Evolutionary conservation across 2,797 vertebrate species (phyloP), one percentile per base, ranked within the genome.

Genomic region (Pseudochromis fuscus): DNA sequence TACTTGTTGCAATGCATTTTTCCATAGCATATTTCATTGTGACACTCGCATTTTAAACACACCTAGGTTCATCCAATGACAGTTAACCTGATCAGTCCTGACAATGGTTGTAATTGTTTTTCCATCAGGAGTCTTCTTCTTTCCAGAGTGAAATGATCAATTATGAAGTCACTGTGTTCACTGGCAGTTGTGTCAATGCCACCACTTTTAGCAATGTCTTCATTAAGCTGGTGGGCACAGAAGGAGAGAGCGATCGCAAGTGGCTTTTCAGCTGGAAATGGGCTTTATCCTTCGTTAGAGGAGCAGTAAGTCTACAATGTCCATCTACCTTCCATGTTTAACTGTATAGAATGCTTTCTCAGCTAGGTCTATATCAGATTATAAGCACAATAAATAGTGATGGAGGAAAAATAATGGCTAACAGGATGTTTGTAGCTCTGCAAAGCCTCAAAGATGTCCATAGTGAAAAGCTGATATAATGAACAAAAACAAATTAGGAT

Each of bases 211-310:
- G 86, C 68, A 53, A 72, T 10, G 12, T 91, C 50, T 85, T 1
- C 56, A 83, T 91, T 42, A 90, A 89, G 45, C 55, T 90, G 51
- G 82, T 84, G 55, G 90, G 87, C 37, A 49, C 49, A 1, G 51
- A 83, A 18, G 83, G 82, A 1, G 78, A 87, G 70, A 89, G 87
- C 2, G 0, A 67, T 0, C 78, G 23, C 9, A 56, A 0, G 1
- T 52, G 31, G 61, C 77, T 89, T 4, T 0, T 3, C 0, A 5
- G 23, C 23, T 0, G 83, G 4, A 72, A 59, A 52, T 33, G 35
- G 0, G 0, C 23, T 19, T 1, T n/a, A 0, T 0, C 57, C 7
- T 80, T 84, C 11, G 0, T 16, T 1, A 11, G 0, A 4, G 81
- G 84, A 84, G 10, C 56, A 0, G 91, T 91, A 78, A 88, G 91